phyloP scores from a whole-genome alignment of 2,113 vertebrate species.

The Gallinago jamesoni region DNA sequence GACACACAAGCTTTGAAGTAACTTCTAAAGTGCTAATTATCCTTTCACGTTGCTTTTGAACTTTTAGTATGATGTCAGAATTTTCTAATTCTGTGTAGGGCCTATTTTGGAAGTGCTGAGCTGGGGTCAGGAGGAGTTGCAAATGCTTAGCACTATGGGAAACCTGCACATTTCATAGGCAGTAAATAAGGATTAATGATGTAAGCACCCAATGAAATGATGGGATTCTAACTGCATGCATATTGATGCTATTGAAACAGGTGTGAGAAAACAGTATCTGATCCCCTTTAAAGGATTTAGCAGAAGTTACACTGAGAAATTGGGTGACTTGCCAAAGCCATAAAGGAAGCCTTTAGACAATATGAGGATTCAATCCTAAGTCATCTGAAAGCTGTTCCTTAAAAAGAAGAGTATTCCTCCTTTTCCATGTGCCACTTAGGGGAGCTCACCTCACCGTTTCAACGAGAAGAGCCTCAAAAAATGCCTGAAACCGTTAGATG shows the following conservation, averaged over 20 bases:
- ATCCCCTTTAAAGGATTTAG: not conserved
- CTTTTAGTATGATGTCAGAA: not conserved
- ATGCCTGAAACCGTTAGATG: not conserved
- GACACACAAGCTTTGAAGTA: not conserved
- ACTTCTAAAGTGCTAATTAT: not conserved
- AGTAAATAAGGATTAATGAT: not conserved
- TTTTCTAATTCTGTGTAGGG: not conserved
- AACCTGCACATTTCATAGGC: not conserved
- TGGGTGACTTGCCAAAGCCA: not conserved
- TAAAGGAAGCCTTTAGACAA: not conserved
- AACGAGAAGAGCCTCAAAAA: not conserved
- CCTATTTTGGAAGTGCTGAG: not conserved
- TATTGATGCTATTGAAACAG: not conserved
- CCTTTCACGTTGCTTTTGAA: not conserved
- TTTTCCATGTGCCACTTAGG: not conserved
- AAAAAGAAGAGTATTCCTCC: not conserved
- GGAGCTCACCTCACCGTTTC: not conserved
- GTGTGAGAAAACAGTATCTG: not conserved
- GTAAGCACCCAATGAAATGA: not conserved
- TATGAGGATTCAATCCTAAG: not conserved
- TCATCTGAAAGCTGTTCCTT: not conserved
- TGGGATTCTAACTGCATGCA: not conserved
- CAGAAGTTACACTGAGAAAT: not conserved
- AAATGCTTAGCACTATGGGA: not conserved
- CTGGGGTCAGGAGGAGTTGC: not conserved